Evolutionary conservation across 2,113 vertebrate genomes (phyloP), one percentile per base, ranked within the genome.

Genomic region (Eptesicus fuscus): DNA sequence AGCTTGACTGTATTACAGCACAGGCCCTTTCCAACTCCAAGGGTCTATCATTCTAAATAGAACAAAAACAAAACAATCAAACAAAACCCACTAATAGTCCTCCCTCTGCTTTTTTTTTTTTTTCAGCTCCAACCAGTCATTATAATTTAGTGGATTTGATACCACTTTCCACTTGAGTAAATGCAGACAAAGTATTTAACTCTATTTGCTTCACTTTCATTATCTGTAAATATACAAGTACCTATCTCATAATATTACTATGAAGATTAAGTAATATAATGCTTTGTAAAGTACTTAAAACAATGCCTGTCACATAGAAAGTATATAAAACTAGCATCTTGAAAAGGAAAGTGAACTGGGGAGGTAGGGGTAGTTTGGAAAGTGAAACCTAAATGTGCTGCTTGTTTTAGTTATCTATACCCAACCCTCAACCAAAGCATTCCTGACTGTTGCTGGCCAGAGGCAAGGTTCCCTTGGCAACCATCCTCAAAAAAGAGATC

Each of bases 401-500:
- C 59, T 84, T 94, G 63, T 78, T 95, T 96, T 80, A 85, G 40
- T 83, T 90, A 95, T 77, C 87, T 91, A 51, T 90, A 91, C 40
- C 59, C 32, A 91, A 95, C 28, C 32, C 47, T 93, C 47, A 90
- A 86, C 80, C 80, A 84, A 90, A 93, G 76, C 85, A 94, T 80
- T 94, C 84, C 70, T 82, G 51, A 61, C 51, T 80, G 51, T 35
- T 69, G 76, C 89, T 95, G 80, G 86, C 90, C 91, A 93, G 42
- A 87, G 79, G 71, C 74, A 92, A 88, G 80, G 93, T 96, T 97
- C 84, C 96, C 92, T 73, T 92, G 71, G 92, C 80, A 96, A 97
- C 80, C 40, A 84, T 53, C 42, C 71, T 94, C 77, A 93, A 91
- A 93, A 96, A 93, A 93, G 51, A 92, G 56, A 47, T 70, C 32